Percentiles rank a stretch among this genome's conserved stretches.
phyloP scores from a whole-genome alignment of 2,797 vertebrate species.

The Acanthornis magna region DNA sequence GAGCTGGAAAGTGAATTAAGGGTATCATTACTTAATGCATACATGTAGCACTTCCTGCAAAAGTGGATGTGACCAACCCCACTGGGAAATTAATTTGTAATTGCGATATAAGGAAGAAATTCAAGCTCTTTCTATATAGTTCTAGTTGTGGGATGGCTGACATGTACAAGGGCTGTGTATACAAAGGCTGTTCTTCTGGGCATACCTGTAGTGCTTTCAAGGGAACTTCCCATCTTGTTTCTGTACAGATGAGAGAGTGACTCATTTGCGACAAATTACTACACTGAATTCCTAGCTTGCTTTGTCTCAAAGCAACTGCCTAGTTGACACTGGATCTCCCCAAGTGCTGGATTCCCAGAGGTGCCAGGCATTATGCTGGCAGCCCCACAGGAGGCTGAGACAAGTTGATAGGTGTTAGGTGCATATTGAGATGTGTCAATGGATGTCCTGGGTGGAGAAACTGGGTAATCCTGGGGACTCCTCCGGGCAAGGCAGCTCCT shows the following conservation, averaged over 20 bases:
- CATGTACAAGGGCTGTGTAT: background rate
- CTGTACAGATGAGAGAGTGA: background rate
- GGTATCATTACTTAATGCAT: background rate
- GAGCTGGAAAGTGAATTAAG: background rate
- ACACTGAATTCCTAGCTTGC: background rate
- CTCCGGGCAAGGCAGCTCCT: background rate
- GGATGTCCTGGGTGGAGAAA: background rate
- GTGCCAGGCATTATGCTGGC: background rate
- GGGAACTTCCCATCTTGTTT: background rate
- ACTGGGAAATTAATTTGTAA: background rate
- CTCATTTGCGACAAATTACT: background rate
- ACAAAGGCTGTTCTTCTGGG: background rate
- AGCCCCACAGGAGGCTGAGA: fast-evolving
- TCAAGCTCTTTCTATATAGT: background rate
- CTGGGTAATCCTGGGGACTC: fast-evolving
- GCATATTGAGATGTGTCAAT: background rate
- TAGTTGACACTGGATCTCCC: background rate
- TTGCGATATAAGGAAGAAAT: background rate
- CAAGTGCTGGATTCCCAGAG: background rate
- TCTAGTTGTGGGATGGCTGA: background rate
- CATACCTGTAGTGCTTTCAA: background rate
- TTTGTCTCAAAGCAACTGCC: background rate
- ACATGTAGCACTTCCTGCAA: background rate
- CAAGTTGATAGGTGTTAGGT: too few species aligned
- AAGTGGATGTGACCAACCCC: background rate